phyloP scores from a whole-genome alignment of 2,113 vertebrate species.

The Pyrgilauda ruficollis region DNA sequence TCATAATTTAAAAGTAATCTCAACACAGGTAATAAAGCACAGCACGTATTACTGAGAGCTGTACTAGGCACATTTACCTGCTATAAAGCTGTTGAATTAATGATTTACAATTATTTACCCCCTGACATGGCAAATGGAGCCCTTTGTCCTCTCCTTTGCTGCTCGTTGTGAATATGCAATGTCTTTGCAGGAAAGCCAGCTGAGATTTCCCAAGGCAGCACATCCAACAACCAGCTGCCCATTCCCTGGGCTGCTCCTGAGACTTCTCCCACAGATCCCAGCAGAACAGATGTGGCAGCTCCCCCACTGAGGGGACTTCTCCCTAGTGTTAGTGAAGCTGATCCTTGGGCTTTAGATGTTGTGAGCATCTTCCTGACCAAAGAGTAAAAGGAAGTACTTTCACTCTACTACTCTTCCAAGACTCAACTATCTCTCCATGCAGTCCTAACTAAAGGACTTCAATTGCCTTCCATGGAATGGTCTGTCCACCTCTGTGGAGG shows the following conservation, averaged over 20 bases:
- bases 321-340: neutral
- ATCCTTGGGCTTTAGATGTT: neutral
- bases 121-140: neutral
- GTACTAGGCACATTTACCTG: neutral
- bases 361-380: neutral
- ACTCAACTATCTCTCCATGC: neutral
- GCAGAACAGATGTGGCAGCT: neutral
- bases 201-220: neutral
- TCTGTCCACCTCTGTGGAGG: neutral
- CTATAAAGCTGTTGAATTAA: neutral
- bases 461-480: neutral
- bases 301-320: neutral
- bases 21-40: neutral
- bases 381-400: neutral
- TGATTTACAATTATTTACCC: neutral
- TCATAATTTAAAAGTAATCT: neutral
- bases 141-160: neutral
- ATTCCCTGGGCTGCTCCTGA: neutral
- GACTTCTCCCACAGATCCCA: neutral
- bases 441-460: neutral
- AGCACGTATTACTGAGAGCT: neutral
- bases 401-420: neutral
- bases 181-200: neutral
- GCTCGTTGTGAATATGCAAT: neutral
- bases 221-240: neutral